These are phyloP conservation scores for Pseudomyrmex gracilis DNA, from an alignment of 1,140 invertebrate species.

Conservation along the genomic window DNA sequence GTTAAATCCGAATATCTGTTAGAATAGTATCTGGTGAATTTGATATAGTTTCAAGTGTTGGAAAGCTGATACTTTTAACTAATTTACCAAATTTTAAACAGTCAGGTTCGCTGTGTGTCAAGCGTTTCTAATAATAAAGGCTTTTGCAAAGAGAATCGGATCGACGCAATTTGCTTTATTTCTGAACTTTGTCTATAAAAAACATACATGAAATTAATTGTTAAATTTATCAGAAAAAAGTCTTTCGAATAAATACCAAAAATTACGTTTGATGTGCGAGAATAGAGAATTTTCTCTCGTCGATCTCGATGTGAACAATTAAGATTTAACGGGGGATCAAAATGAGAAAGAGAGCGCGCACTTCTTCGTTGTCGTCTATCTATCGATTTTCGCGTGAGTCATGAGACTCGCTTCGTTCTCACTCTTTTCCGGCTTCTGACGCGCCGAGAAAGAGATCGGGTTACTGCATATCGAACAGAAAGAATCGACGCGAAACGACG, in stretches of 20 bases:
- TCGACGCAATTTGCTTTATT: too few species aligned
- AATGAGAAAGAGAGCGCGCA: neutral
- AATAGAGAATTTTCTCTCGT: neutral
- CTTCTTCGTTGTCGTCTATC: neutral
- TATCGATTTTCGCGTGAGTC: conserved; percentile 14
- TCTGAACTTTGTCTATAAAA: too few species aligned
- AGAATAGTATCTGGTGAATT: neutral
- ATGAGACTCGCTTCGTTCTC: neutral
- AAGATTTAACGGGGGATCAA: neutral
- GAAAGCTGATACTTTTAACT: too few species aligned
- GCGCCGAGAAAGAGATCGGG: conserved; percentile 4
- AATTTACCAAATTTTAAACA: too few species aligned
- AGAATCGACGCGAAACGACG: conserved; percentile 38
- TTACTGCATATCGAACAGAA: neutral
- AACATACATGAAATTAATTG: too few species aligned
- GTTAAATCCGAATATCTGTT: neutral
- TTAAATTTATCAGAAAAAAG: too few species aligned
- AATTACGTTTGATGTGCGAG: neutral
- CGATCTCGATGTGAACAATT: conserved; percentile 18
- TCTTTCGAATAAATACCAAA: too few species aligned
- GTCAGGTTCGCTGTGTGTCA: too few species aligned
- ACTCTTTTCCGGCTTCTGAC: neutral
- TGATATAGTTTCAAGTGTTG: too few species aligned
- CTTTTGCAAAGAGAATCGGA: too few species aligned
- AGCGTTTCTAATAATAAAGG: too few species aligned